A percentile compares a stretch with the other conserved stretches of the same genome.
phyloP scores from a whole-genome alignment of 2,888 invertebrate species.

The Ceramica pisi region DNA sequence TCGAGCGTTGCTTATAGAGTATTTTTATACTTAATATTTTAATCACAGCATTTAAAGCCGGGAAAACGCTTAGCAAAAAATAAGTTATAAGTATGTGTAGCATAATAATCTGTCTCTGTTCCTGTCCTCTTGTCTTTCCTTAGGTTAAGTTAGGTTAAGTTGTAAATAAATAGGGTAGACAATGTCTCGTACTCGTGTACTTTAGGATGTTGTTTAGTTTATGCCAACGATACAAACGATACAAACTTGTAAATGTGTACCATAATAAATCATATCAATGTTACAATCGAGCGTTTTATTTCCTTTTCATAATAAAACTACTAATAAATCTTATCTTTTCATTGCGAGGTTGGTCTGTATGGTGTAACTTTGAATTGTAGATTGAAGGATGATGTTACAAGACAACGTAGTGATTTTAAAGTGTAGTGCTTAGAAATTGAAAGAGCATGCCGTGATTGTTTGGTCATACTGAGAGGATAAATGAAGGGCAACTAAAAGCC shows the following conservation, averaged over 20 bases:
- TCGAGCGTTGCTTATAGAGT: conserved; percentile 54
- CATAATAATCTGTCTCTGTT: conserved; percentile 39
- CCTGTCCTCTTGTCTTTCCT: conserved; percentile 59
- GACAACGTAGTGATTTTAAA: no score
- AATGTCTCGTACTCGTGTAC: conserved; percentile 49
- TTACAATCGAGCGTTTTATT: conserved; percentile 27
- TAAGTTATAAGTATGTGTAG: conserved; percentile 7
- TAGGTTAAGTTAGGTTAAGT: conserved; percentile 54
- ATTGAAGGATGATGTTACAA: no score
- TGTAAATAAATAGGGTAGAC: conserved; percentile 52
- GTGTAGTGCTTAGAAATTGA: no score
- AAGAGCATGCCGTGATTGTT: no score
- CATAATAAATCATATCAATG: conserved; percentile 46
- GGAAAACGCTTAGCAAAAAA: conserved; percentile 51
- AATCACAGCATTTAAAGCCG: conserved; percentile 37
- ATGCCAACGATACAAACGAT: conserved; percentile 39
- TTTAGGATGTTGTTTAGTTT: conserved; percentile 39
- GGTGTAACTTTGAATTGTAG: no score
- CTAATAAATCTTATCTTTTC: not conserved
- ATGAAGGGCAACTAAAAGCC: no score
- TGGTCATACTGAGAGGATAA: no score
- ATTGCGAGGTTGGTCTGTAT: no score
- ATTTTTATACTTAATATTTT: conserved; percentile 53
- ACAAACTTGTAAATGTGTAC: conserved; percentile 25
- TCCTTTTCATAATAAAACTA: not conserved